phyloP scores from a whole-genome alignment of 2,113 vertebrate species.

The Montifringilla adamsi region DNA sequence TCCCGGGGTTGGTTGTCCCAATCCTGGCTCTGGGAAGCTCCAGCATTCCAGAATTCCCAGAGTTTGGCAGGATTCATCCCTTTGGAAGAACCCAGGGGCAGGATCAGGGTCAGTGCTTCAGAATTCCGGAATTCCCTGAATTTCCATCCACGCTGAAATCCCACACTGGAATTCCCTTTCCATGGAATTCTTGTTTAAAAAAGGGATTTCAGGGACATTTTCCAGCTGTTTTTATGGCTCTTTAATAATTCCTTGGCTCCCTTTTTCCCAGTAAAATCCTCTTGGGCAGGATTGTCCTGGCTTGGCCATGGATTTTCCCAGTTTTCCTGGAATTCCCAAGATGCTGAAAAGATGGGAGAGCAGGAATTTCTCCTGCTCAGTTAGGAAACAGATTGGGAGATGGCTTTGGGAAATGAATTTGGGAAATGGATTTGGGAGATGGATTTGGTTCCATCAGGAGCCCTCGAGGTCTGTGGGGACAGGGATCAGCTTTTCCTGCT shows the following conservation, averaged over 20 bases:
- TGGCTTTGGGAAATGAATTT: no score
- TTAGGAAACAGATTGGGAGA: neutral
- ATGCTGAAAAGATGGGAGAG: neutral
- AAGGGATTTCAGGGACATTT: neutral
- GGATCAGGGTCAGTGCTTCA: neutral
- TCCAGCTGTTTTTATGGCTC: neutral
- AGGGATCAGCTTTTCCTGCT: neutral
- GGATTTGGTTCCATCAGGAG: neutral
- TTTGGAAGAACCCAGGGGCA: neutral
- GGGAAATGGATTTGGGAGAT: neutral
- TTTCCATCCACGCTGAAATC: accelerated
- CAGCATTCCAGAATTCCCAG: accelerated
- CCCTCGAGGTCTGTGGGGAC: neutral
- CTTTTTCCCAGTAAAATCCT: neutral
- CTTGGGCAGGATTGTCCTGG: neutral
- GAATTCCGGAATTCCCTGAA: neutral
- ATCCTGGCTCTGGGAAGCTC: neutral
- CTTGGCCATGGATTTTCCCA: neutral
- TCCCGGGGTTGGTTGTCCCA: neutral
- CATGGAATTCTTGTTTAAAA: neutral
- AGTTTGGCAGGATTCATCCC: neutral
- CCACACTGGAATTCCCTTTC: neutral
- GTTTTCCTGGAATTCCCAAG: neutral
- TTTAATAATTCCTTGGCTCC: neutral
- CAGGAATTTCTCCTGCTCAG: neutral